phyloP scores from a whole-genome alignment of 2,888 invertebrate genomes.

The Pristionchus mayeri region DNA sequence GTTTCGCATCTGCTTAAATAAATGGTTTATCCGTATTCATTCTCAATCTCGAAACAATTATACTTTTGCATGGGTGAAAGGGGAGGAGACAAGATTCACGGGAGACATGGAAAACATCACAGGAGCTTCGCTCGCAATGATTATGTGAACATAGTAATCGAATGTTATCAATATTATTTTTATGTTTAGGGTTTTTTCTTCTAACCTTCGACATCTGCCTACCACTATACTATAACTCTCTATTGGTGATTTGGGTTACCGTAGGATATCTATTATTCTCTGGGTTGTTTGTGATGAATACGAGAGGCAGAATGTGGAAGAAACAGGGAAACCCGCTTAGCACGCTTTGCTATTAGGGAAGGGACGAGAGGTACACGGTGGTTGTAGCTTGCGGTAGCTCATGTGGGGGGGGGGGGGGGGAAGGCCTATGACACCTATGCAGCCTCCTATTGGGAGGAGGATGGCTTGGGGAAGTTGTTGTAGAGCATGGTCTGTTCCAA shows the following conservation, averaged over 20 bases:
- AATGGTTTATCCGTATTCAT: constrained; percentile 28
- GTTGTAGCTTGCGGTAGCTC: constrained; percentile 1
- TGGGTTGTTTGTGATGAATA: constrained; percentile 17
- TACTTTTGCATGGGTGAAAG: constrained; percentile 33
- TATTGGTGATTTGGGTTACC: constrained; percentile 18
- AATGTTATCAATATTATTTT: constrained; percentile 17
- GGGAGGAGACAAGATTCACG: constrained; percentile 22
- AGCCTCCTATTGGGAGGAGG: neutral
- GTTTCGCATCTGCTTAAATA: neutral
- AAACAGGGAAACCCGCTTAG: constrained; percentile 27
- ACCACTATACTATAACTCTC: neutral
- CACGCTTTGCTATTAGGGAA: constrained; percentile 41
- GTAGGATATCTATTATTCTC: constrained; percentile 4
- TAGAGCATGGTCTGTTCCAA: constrained; percentile 69
- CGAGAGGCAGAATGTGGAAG: constrained; percentile 7
- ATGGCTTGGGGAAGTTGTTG: constrained; percentile 12
- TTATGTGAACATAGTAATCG: constrained; percentile 30
- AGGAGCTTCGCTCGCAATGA: constrained; percentile 32
- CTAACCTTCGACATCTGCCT: neutral
- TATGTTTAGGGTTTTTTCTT: constrained; percentile 1
- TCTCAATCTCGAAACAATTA: constrained; percentile 32
- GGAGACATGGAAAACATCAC: constrained; percentile 20
- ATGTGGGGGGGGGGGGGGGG: neutral
- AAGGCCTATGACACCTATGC: constrained; percentile 25
- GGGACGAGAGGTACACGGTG: constrained; percentile 38